These are phyloP conservation scores for Pardalotus punctatus DNA, from an alignment of 2,113 vertebrate genomes.

Conservation along the genomic window DNA sequence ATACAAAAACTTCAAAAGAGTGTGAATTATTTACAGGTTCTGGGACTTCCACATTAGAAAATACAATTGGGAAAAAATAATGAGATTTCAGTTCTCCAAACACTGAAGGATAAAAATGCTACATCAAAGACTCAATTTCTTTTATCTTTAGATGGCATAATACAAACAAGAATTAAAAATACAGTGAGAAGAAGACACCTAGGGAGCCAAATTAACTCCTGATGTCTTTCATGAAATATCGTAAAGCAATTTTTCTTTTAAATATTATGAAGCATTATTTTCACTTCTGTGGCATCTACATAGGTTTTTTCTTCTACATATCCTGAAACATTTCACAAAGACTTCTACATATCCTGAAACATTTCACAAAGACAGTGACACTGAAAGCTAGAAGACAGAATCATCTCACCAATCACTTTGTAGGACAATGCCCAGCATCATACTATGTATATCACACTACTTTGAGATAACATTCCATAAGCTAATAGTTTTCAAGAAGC, in stretches of 20 bases:
- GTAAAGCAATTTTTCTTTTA: not conserved
- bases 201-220: not conserved
- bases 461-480: not conserved
- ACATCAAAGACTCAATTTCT: not conserved
- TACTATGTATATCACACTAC: not conserved
- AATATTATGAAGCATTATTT: not conserved
- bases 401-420: not conserved
- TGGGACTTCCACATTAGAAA: not conserved
- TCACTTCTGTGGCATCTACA: not conserved
- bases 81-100: not conserved
- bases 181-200: not conserved
- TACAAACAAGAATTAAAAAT: not conserved
- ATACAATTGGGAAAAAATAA: not conserved
- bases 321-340: not conserved
- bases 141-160: not conserved
- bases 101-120: not conserved
- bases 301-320: not conserved
- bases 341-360: not conserved
- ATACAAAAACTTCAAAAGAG: not conserved
- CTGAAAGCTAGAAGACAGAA: not conserved
- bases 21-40: slow-evolving; percentile 1
- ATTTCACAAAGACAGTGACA: not conserved
- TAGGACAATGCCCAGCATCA: not conserved
- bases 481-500: not conserved
- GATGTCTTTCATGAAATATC: not conserved